These are phyloP conservation scores for Drosophila macrospina DNA, from an alignment of 2,888 invertebrate species.

Conservation along the genomic window DNA sequence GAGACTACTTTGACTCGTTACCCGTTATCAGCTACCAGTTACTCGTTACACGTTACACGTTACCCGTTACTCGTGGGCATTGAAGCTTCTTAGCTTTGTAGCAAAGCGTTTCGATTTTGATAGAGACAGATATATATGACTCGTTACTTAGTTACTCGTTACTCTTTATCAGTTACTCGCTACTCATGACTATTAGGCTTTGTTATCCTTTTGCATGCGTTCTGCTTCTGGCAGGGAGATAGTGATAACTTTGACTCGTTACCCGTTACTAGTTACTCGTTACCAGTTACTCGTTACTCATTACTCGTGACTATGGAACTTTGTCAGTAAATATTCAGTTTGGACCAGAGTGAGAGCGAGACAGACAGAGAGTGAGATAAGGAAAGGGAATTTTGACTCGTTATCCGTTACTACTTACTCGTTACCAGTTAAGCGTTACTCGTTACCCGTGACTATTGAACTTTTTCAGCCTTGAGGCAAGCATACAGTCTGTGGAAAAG, in stretches of 20 bases:
- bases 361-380: no score
- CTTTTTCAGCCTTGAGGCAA: not conserved
- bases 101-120: not conserved
- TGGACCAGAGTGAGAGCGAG: no score
- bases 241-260: not conserved
- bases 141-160: not conserved
- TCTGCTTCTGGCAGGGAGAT: not conserved
- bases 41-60: not conserved
- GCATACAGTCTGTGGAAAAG: not conserved
- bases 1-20: slow-evolving; percentile 29
- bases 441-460: not conserved
- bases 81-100: not conserved
- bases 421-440: not conserved
- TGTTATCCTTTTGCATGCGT: not conserved
- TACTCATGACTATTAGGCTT: not conserved
- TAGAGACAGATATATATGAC: not conserved
- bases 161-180: not conserved
- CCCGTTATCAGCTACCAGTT: slow-evolving; percentile 20
- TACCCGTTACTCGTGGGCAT: not conserved
- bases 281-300: not conserved
- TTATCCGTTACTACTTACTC: not conserved
- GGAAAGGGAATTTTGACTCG: no score
- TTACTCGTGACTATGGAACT: not conserved
- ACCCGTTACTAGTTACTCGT: not conserved
- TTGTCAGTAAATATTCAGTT: no score